Evolutionary conservation across 2,888 invertebrate genomes (phyloP).

Genomic region (Xylocampa areola): DNA sequence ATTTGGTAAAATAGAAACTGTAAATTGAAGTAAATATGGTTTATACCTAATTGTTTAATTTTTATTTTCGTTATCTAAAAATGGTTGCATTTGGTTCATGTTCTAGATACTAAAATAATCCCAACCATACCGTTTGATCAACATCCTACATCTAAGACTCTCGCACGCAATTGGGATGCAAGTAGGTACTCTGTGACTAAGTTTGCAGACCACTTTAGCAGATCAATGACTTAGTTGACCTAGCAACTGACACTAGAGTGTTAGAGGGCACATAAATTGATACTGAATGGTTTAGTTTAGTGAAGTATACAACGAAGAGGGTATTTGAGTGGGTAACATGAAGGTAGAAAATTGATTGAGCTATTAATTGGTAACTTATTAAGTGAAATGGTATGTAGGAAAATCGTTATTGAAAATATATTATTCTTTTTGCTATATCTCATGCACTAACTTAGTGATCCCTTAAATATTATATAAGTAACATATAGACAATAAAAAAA

Average conservation of each 20-base stretch:
- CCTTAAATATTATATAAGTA: too few species aligned
- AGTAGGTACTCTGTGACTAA: not conserved
- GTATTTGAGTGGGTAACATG: too few species aligned
- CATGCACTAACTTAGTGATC: too few species aligned
- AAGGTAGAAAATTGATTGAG: too few species aligned
- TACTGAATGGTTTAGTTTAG: not conserved
- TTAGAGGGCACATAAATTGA: not conserved
- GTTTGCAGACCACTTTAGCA: slow-evolving; percentile 13
- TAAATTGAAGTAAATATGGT: slow-evolving; percentile 36
- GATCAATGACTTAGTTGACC: slow-evolving; percentile 21
- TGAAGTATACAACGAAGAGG: too few species aligned
- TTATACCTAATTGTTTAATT: not conserved
- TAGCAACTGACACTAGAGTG: not conserved
- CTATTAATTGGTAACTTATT: too few species aligned
- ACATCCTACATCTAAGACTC: not conserved
- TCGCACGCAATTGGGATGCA: slow-evolving; percentile 3
- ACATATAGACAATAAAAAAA: too few species aligned
- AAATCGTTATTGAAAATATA: too few species aligned
- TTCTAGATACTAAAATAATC: not conserved
- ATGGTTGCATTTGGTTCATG: too few species aligned
- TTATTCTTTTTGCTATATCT: too few species aligned
- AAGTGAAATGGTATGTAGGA: too few species aligned
- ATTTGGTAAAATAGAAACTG: slow-evolving; percentile 27
- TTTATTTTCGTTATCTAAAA: not conserved
- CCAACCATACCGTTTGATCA: not conserved